These are phyloP conservation scores for Hyppa rectilinea DNA, from an alignment of 2,888 invertebrate genomes.

Conservation along the genomic window DNA sequence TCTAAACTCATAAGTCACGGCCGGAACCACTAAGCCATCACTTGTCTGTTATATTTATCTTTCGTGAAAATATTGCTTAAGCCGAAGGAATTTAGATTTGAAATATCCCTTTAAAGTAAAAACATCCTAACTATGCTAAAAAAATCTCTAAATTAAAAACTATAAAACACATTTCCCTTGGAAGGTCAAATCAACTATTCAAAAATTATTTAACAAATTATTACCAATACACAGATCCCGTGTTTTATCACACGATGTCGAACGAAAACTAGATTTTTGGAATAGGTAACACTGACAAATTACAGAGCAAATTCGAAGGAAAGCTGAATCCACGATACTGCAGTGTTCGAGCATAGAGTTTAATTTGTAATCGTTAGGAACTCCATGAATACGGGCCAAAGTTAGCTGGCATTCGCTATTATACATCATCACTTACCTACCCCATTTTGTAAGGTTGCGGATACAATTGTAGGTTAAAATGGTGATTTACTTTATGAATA, in stretches of 20 bases:
- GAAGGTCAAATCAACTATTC: neutral
- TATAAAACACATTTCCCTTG: neutral
- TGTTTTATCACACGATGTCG: constrained; percentile 15
- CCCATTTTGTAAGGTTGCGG: constrained; percentile 6
- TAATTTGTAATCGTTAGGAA: constrained; percentile 59
- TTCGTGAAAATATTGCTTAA: neutral
- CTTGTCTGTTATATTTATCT: too few species aligned
- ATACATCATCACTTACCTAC: constrained; percentile 36
- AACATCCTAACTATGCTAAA: too few species aligned
- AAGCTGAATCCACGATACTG: constrained; percentile 50
- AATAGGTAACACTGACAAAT: constrained; percentile 31
- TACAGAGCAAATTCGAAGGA: constrained; percentile 38
- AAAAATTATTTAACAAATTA: constrained; percentile 1
- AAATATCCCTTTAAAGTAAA: neutral
- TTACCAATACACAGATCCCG: neutral
- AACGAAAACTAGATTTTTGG: constrained; percentile 32
- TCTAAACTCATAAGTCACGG: too few species aligned
- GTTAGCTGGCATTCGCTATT: constrained; percentile 37
- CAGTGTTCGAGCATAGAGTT: constrained; percentile 34
- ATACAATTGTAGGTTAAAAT: neutral
- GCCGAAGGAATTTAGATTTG: too few species aligned
- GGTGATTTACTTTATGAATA: too few species aligned
- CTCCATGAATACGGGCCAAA: constrained; percentile 37
- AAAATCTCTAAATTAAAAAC: too few species aligned
- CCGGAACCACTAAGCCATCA: too few species aligned